A percentile compares a stretch with the other conserved stretches of the same genome.
Evolutionary conservation across 2,888 invertebrate genomes (phyloP).

Genomic region (Cordilura impudica): DNA sequence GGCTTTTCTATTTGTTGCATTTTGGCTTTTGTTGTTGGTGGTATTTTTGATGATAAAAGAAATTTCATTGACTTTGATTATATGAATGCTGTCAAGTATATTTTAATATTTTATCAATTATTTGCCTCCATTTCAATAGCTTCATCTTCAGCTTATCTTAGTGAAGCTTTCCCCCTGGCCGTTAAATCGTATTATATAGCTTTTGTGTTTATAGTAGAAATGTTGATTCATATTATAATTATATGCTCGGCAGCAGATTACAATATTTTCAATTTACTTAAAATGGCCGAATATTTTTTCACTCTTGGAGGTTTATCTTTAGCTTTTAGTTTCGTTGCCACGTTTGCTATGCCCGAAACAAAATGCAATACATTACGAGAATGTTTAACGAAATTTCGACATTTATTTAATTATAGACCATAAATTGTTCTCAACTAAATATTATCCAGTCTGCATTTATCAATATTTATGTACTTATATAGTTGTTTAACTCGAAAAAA

Average conservation of each 20-base stretch:
- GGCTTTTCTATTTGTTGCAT: conserved; percentile 65
- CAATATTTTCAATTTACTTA: not conserved
- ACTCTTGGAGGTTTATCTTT: conserved; percentile 65
- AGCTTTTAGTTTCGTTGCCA: conserved; percentile 62
- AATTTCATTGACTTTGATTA: not conserved
- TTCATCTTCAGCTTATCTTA: conserved; percentile 71
- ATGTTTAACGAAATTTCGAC: conserved; percentile 66
- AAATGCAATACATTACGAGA: conserved; percentile 66
- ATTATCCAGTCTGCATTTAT: too few species aligned
- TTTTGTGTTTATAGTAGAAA: conserved; percentile 66
- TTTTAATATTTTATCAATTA: conserved; percentile 68
- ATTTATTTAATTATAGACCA: not conserved
- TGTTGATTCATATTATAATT: conserved; percentile 67
- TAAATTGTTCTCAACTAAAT: too few species aligned
- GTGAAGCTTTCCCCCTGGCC: conserved; percentile 72
- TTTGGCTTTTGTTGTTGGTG: conserved; percentile 65
- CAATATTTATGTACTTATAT: too few species aligned
- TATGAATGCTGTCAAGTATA: conserved; percentile 64
- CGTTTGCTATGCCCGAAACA: conserved; percentile 71
- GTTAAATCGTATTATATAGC: conserved; percentile 70
- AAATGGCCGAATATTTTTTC: conserved; percentile 64
- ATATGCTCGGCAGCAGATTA: not conserved
- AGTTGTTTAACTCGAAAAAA: too few species aligned
- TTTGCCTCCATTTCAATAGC: conserved; percentile 68
- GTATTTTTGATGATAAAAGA: conserved; percentile 25